These are phyloP conservation scores for Urocyon cinereoargenteus DNA, from an alignment of 2,797 vertebrate species.

Conservation along the genomic window DNA sequence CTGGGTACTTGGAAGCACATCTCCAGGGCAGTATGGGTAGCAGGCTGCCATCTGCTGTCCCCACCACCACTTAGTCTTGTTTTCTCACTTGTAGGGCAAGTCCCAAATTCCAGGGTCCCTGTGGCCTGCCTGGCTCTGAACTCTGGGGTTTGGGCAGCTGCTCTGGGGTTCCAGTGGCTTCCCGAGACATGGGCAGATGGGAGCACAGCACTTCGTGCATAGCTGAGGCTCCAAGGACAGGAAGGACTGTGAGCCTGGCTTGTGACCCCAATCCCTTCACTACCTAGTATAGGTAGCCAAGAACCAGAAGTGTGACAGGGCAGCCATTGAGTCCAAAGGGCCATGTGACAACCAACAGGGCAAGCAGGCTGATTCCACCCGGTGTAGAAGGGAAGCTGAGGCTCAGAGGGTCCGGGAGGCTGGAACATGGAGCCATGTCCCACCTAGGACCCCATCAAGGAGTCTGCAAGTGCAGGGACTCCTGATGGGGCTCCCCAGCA, in stretches of 20 bases:
- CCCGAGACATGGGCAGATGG: background rate
- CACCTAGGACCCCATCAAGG: no score
- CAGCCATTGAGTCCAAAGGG: background rate
- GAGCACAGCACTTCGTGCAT: background rate
- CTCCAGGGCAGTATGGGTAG: background rate
- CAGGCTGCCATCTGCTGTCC: background rate
- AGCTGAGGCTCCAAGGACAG: background rate
- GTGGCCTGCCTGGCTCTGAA: background rate
- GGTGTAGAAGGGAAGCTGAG: background rate
- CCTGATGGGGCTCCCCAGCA: background rate
- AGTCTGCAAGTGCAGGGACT: background rate
- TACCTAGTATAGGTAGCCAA: rapidly evolving
- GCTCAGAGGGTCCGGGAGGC: background rate
- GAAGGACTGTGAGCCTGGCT: background rate
- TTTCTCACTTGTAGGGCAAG: background rate
- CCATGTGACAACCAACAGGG: background rate
- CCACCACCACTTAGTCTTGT: background rate
- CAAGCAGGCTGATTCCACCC: background rate
- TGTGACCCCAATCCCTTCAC: background rate
- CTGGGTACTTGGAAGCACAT: background rate
- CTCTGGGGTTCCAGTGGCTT: background rate
- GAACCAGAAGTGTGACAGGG: rapidly evolving
- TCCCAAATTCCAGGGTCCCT: no score
- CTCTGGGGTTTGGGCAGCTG: background rate
- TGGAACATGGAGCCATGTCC: background rate